A percentile compares a stretch with the other conserved stretches of the same genome.
Evolutionary conservation across 2,113 vertebrate genomes (phyloP).

Genomic region (Microtus richardsoni): DNA sequence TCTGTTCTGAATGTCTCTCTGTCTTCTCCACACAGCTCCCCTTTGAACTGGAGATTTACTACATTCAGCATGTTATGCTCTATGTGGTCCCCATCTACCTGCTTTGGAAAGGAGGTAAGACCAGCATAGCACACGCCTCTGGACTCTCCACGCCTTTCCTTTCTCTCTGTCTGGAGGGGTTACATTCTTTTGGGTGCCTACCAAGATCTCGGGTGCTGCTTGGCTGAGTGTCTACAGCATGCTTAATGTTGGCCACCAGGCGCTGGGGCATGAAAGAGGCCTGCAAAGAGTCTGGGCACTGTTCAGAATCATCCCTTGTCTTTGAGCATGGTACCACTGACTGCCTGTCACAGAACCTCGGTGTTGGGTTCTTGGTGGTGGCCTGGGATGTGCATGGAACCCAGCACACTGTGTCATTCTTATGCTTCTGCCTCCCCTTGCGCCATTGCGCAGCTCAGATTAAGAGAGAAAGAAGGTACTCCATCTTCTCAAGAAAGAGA

Average conservation of each 20-base stretch:
- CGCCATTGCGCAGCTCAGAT: neutral
- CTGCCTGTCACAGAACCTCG: neutral
- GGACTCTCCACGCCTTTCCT: neutral
- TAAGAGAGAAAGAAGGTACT: neutral
- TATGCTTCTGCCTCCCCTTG: neutral
- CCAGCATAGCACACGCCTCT: neutral
- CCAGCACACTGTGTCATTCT: neutral
- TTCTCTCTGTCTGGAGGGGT: neutral
- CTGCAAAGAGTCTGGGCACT: neutral
- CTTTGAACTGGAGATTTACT: conserved; percentile 98
- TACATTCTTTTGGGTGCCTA: neutral
- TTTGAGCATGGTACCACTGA: neutral
- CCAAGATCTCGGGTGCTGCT: neutral
- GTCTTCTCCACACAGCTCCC: conserved; percentile 91
- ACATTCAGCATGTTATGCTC: conserved; percentile 98
- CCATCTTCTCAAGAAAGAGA: neutral
- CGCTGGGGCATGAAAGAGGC: neutral
- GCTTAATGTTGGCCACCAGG: neutral
- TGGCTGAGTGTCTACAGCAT: conserved; percentile 3
- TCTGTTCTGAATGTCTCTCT: conserved; percentile 60
- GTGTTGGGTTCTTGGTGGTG: neutral
- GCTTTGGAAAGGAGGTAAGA: conserved; percentile 97
- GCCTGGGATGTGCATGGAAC: neutral
- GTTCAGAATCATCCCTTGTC: neutral
- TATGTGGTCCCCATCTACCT: conserved; percentile 98